phyloP scores from a whole-genome alignment of 2,797 vertebrate genomes.

The Mionectes olivaceus region DNA sequence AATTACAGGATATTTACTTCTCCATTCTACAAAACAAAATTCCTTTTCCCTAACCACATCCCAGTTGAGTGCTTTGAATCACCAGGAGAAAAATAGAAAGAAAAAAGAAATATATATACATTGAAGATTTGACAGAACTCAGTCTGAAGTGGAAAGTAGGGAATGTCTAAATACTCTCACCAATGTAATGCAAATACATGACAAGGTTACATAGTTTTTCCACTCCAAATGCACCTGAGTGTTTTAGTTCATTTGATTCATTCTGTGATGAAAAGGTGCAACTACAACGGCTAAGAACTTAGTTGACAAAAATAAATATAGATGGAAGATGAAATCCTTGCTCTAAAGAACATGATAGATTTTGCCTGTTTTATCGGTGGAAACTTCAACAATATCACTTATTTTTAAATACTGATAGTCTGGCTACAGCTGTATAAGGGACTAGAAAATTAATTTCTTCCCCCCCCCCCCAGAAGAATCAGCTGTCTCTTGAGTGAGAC shows the following conservation, averaged over 20 bases:
- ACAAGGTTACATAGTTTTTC: not conserved
- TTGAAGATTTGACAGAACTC: not conserved
- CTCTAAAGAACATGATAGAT: not conserved
- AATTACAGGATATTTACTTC: constrained; percentile 4
- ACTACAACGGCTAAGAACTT: not conserved
- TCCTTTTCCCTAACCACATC: not conserved
- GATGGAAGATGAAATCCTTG: not conserved
- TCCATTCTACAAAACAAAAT: not conserved
- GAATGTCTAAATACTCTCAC: not conserved
- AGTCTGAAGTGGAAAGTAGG: not conserved
- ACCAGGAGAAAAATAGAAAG: not conserved
- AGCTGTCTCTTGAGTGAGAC: not conserved
- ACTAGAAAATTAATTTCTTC: not conserved
- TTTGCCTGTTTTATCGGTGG: not conserved
- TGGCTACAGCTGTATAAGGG: not conserved
- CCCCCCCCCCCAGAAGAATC: not conserved
- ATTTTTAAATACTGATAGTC: not conserved
- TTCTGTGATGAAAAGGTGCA: not conserved
- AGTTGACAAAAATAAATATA: not conserved
- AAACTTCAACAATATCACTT: not conserved
- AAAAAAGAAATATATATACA: not conserved
- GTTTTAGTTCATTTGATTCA: not conserved
- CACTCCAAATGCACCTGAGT: not conserved
- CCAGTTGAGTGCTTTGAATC: not conserved
- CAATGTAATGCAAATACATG: not conserved